Evolutionary conservation across 2,113 vertebrate genomes (phyloP).

Genomic region (Chaetodon trifascialis): DNA sequence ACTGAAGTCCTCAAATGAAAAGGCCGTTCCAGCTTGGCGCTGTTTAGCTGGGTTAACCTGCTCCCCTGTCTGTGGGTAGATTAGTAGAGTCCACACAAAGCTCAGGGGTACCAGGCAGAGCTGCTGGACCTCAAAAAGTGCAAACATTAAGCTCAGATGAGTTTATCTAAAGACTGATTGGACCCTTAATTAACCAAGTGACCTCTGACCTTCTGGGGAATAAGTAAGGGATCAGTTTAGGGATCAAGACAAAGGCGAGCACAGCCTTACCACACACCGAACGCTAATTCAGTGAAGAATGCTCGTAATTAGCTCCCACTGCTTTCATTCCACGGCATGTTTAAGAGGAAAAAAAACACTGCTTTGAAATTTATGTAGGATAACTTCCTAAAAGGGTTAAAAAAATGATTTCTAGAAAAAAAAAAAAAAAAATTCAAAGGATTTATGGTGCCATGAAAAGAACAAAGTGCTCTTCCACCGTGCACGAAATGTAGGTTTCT

Average conservation of each 20-base stretch:
- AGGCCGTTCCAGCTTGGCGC: slow-evolving; percentile 87
- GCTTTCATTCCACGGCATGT: slow-evolving; percentile 91
- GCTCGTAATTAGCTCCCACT: slow-evolving; percentile 92
- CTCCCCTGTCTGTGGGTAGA: slow-evolving; percentile 91
- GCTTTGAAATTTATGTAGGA: slow-evolving; percentile 91
- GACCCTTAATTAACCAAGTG: slow-evolving; percentile 95
- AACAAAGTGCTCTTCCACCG: slow-evolving; percentile 59
- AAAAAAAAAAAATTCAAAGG: slow-evolving; percentile 29
- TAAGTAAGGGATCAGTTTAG: slow-evolving; percentile 95
- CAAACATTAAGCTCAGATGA: slow-evolving; percentile 93
- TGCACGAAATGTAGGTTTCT: slow-evolving; percentile 46
- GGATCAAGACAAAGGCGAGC: slow-evolving; percentile 90
- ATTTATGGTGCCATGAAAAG: slow-evolving; percentile 58
- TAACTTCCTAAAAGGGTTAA: slow-evolving; percentile 90
- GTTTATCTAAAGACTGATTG: slow-evolving; percentile 91
- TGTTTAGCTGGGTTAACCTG: slow-evolving; percentile 89
- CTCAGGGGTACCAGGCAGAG: slow-evolving; percentile 96
- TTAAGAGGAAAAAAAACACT: slow-evolving; percentile 83
- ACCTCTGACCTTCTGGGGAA: slow-evolving; percentile 93
- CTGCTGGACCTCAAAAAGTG: slow-evolving; percentile 89
- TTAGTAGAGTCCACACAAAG: slow-evolving; percentile 86
- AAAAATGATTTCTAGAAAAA: slow-evolving; percentile 51
- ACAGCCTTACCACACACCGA: slow-evolving; percentile 93
- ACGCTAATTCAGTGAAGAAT: slow-evolving; percentile 98
- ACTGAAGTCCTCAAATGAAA: slow-evolving; percentile 90